Conservation (phyloP, 2,888 invertebrate species). For the Apamea sordens region DNA sequence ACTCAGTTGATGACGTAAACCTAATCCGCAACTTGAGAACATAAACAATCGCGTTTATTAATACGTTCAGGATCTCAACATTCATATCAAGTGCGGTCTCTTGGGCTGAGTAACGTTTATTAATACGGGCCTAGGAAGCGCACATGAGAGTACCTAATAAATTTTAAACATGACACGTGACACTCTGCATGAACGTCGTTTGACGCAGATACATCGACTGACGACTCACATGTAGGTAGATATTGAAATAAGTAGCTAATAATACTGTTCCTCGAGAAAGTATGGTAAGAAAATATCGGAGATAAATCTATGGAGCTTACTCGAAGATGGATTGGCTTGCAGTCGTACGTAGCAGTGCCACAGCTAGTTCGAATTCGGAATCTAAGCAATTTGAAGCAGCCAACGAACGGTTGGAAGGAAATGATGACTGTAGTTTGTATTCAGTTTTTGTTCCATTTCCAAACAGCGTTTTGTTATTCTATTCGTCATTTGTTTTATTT, state of each 20-base stretch:
- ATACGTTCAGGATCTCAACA: no score
- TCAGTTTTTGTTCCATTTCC: neutral
- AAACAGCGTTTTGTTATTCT: neutral
- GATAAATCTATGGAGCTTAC: constrained; percentile 18
- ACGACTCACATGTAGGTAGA: neutral
- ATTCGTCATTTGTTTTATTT: neutral
- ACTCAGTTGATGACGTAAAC: no score
- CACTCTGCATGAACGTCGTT: neutral
- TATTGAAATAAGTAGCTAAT: constrained; percentile 6
- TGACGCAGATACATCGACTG: constrained; percentile 20
- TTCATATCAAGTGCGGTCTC: no score
- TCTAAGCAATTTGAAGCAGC: neutral
- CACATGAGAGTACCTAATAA: neutral
- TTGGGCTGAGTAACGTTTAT: no score
- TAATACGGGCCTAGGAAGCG: no score
- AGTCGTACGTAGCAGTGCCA: neutral
- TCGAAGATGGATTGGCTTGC: constrained; percentile 9
- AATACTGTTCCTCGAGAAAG: constrained; percentile 2
- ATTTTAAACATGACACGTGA: constrained; percentile 13
- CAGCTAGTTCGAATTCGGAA: constrained; percentile 2
- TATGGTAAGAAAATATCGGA: neutral
- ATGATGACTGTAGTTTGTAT: neutral
- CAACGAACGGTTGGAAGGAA: neutral
- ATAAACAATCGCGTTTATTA: no score
- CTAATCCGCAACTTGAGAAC: no score